phyloP scores from a whole-genome alignment of 2,113 vertebrate species.

The Brevimyrus niger region DNA sequence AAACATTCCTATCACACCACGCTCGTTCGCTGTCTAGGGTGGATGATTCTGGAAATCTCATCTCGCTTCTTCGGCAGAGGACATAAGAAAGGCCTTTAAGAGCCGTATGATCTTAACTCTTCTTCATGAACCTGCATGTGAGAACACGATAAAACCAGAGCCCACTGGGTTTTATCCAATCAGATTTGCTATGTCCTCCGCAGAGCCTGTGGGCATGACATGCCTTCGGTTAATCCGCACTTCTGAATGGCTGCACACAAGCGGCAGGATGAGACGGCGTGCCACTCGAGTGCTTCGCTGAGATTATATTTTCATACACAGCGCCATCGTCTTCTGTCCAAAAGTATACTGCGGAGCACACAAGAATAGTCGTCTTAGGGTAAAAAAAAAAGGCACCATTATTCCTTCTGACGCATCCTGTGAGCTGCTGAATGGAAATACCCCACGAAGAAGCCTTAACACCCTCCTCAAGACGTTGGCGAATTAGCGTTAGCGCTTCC shows the following conservation, averaged over 20 bases:
- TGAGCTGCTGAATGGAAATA: not conserved
- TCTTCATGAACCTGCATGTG: not conserved
- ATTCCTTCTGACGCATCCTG: not conserved
- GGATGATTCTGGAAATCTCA: not conserved
- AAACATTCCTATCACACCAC: not conserved
- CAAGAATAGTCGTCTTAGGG: not conserved
- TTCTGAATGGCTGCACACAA: conserved; percentile 17
- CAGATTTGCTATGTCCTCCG: not conserved
- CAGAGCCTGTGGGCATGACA: conserved; percentile 15
- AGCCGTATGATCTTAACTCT: not conserved
- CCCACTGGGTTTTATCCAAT: not conserved
- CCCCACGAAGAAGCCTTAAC: not conserved
- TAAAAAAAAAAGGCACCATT: not conserved
- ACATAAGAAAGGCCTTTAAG: not conserved
- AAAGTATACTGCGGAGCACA: not conserved
- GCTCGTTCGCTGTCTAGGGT: not conserved
- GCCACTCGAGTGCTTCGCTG: not conserved
- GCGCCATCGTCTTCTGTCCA: not conserved
- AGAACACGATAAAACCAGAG: not conserved
- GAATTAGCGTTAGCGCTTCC: not conserved
- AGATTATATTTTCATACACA: not conserved
- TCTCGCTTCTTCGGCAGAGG: not conserved
- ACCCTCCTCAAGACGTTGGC: not conserved
- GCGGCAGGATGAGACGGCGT: not conserved
- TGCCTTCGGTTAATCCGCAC: conserved; percentile 22